Evolutionary conservation across 1,140 invertebrate genomes (phyloP).

Genomic region (Ylistrum balloti): DNA sequence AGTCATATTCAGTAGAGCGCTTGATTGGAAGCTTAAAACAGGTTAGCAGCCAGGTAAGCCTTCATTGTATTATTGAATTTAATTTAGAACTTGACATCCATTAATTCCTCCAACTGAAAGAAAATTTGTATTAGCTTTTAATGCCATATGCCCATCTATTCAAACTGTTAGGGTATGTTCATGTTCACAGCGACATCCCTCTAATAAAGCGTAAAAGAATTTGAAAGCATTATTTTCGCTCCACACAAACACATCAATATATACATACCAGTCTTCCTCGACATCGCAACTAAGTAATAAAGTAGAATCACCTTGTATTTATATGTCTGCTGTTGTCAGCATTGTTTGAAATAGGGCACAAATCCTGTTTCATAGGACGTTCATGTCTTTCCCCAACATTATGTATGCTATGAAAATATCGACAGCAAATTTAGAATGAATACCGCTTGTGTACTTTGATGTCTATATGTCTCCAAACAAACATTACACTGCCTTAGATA

Average conservation of each 20-base stretch:
- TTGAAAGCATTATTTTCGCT: conserved; percentile 6
- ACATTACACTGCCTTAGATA: too few relatives aligned
- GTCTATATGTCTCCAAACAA: too few relatives aligned
- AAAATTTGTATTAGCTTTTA: not conserved
- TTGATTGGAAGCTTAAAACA: conserved; percentile 30
- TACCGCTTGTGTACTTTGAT: too few relatives aligned
- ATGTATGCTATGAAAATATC: too few relatives aligned
- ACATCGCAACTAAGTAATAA: conserved; percentile 26
- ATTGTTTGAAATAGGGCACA: not conserved
- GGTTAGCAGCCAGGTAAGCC: not conserved
- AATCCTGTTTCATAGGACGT: too few relatives aligned
- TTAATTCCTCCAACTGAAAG: not conserved
- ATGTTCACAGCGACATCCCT: not conserved
- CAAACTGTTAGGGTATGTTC: not conserved
- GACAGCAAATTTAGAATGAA: too few relatives aligned
- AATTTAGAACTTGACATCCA: not conserved
- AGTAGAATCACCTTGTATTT: not conserved
- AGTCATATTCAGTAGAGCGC: not conserved
- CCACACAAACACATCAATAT: not conserved
- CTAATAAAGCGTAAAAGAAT: conserved; percentile 1
- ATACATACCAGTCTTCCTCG: conserved; percentile 19
- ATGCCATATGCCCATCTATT: not conserved
- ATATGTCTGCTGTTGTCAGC: not conserved
- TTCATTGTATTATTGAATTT: not conserved
- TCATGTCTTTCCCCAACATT: too few relatives aligned